phyloP scores from a whole-genome alignment of 2,888 invertebrate genomes.

The Troglohyphantes excavatus region DNA sequence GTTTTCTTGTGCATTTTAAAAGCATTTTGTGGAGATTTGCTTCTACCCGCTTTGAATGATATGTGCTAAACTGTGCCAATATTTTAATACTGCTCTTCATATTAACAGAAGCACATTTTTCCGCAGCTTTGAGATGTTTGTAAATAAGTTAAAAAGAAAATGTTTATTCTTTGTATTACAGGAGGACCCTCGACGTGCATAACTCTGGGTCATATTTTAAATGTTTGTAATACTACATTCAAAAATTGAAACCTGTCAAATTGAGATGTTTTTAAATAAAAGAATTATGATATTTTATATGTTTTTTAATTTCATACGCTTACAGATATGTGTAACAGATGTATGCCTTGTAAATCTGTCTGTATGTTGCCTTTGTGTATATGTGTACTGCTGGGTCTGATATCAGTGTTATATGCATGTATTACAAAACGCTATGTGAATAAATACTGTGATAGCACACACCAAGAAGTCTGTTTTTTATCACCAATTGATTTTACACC shows the following conservation, averaged over 20 bases:
- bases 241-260: conserved; percentile 37
- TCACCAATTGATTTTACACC: too few relatives aligned
- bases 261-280: conserved; percentile 34
- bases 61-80: conserved; percentile 69
- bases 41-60: conserved; percentile 41
- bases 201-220: conserved; percentile 51
- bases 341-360: conserved; percentile 76
- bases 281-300: conserved; percentile 66
- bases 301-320: conserved; percentile 61
- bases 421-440: conserved; percentile 67
- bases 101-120: conserved; percentile 56
- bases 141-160: conserved; percentile 63
- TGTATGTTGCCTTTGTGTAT: conserved; percentile 76
- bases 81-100: conserved; percentile 56
- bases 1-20: conserved; percentile 21
- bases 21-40: conserved; percentile 31
- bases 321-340: conserved; percentile 65
- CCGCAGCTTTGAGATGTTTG: conserved; percentile 47
- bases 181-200: conserved; percentile 25
- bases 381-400: conserved; percentile 72
- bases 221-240: conserved; percentile 56
- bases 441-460: conserved; percentile 75
- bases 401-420: conserved; percentile 72
- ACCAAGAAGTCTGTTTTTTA: too few relatives aligned
- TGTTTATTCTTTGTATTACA: conserved; percentile 55